Conservation (phyloP, 2,113 vertebrate genomes). For the Syngnathus typhle region DNA sequence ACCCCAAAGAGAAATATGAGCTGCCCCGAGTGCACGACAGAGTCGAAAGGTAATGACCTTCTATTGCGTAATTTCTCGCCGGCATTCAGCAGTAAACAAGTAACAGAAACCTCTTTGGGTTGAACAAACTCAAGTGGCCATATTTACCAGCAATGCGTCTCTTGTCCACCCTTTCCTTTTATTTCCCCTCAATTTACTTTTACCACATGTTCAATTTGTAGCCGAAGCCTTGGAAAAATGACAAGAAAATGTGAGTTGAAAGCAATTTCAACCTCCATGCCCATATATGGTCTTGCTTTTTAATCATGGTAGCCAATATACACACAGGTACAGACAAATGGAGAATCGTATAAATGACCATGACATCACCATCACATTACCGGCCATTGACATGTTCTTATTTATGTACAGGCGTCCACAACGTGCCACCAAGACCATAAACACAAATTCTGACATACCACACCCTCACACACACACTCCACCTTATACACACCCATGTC, state of each 20-base stretch:
- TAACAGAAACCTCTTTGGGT: neutral
- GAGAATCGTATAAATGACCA: conserved; percentile 26
- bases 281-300: neutral
- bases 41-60: conserved; percentile 55
- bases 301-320: neutral
- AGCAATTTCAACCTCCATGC: neutral
- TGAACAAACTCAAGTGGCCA: conserved; percentile 1
- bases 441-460: conserved; percentile 55
- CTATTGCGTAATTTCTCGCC: conserved; percentile 21
- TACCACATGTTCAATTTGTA: conserved; percentile 10
- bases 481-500: conserved; percentile 47
- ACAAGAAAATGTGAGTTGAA: conserved; percentile 22
- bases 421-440: conserved; percentile 52
- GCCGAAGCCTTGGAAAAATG: neutral
- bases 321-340: conserved; percentile 20
- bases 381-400: conserved; percentile 45
- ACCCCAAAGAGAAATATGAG: conserved; percentile 54
- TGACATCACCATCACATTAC: conserved; percentile 67
- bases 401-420: conserved; percentile 51
- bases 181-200: neutral
- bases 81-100: conserved; percentile 47
- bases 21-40: conserved; percentile 38
- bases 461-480: conserved; percentile 36
- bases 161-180: neutral
- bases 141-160: conserved; percentile 21